Conservation (phyloP, 2,797 vertebrate species). For the Botia almorhae region DNA sequence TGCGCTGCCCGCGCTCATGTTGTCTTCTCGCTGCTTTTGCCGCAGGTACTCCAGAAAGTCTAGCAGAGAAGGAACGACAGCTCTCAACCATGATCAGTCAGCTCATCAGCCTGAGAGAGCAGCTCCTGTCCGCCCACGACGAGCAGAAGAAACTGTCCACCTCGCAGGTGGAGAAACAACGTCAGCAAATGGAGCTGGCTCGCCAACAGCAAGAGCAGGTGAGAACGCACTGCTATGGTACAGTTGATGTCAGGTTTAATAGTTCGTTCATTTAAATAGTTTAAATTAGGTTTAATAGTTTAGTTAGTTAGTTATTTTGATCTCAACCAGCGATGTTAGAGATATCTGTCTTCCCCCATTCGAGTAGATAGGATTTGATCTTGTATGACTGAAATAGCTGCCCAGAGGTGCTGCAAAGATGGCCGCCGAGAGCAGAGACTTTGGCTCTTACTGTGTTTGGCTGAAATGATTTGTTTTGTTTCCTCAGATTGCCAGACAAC, state of each 20-base stretch:
- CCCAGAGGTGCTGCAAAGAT: too few species aligned
- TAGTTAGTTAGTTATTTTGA: too few species aligned
- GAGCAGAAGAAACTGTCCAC: slow-evolving; percentile 99
- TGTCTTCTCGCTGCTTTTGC: slow-evolving; percentile 31
- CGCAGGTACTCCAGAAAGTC: slow-evolving; percentile 96
- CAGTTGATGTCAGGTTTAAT: slow-evolving; percentile 42
- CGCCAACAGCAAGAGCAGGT: slow-evolving; percentile 99
- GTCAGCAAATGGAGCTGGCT: slow-evolving; percentile 99
- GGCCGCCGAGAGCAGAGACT: neutral
- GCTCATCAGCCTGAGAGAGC: slow-evolving; percentile 98
- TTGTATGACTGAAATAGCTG: too few species aligned
- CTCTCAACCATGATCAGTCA: slow-evolving; percentile 99
- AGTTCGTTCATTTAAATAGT: too few species aligned
- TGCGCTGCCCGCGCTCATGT: neutral
- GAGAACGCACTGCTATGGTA: slow-evolving; percentile 38
- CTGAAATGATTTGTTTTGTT: slow-evolving; percentile 63
- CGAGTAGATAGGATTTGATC: too few species aligned
- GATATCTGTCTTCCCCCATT: too few species aligned
- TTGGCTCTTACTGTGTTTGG: neutral
- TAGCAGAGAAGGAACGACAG: slow-evolving; percentile 98
- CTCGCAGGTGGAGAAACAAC: slow-evolving; percentile 98
- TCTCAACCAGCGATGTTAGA: too few species aligned
- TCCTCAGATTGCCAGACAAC: slow-evolving; percentile 96
- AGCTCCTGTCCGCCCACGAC: slow-evolving; percentile 96
- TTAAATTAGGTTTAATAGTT: too few species aligned